Conservation (phyloP, 2,797 vertebrate genomes). For the Graptemys geographica region DNA sequence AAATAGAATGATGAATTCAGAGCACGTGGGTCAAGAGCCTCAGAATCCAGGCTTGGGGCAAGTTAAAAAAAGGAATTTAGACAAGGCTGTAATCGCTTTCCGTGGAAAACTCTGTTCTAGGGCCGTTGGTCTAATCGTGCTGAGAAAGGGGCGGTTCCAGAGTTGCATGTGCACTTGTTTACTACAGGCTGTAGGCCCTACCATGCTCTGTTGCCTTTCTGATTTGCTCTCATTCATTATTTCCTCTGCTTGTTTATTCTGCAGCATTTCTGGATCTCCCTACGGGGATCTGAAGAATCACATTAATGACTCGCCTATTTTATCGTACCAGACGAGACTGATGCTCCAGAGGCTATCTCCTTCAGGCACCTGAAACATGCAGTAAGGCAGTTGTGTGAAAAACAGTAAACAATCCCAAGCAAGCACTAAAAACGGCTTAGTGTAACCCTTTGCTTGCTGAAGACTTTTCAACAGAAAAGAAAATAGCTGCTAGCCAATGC, state of each 20-base stretch:
- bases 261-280: not conserved
- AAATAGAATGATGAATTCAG: conserved; percentile 58
- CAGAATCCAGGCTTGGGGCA: not conserved
- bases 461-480: rapidly evolving
- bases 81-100: not conserved
- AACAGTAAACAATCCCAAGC: rapidly evolving
- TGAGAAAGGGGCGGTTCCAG: not conserved
- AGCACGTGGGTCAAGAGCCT: conserved; percentile 34
- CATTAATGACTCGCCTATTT: not conserved
- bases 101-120: not conserved
- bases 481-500: rapidly evolving
- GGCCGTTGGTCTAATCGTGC: not conserved
- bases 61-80: rapidly evolving
- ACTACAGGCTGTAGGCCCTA: not conserved
- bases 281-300: not conserved
- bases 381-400: not conserved
- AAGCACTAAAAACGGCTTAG: rapidly evolving
- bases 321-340: not conserved
- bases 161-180: not conserved
- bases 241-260: conserved; percentile 29
- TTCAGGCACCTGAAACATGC: not conserved
- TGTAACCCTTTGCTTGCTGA: conserved; percentile 8
- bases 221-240: conserved; percentile 27
- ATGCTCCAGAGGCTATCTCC: not conserved
- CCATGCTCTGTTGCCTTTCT: not conserved